Evolutionary conservation across 1,140 invertebrate species (phyloP).

Genomic region (Centruroides sculpturatus): DNA sequence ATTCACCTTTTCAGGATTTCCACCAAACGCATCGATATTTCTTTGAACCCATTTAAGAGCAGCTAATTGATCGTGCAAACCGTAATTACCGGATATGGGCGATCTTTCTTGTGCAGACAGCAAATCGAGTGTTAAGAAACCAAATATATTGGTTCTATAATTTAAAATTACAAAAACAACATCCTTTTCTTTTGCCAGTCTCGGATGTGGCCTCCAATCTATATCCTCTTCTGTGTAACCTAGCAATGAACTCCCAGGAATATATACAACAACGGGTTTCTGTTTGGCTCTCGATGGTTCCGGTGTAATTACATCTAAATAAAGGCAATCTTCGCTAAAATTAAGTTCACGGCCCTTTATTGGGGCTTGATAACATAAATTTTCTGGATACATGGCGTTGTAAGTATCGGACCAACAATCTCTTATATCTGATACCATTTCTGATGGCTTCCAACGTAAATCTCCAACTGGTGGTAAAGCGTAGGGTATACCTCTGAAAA

Average conservation of each 20-base stretch:
- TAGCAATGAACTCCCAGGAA: slow-evolving; percentile 45
- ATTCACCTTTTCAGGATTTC: slow-evolving; percentile 37
- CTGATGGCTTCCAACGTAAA: slow-evolving; percentile 53
- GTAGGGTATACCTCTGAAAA: slow-evolving; percentile 72
- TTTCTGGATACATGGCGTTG: slow-evolving; percentile 35
- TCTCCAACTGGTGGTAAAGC: slow-evolving; percentile 54
- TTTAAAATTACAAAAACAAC: slow-evolving; percentile 70
- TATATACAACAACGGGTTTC: slow-evolving; percentile 63
- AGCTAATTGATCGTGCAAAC: slow-evolving; percentile 57
- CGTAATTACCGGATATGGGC: slow-evolving; percentile 68
- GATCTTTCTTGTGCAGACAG: slow-evolving; percentile 37
- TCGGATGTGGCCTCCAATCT: slow-evolving; percentile 29
- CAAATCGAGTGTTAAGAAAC: slow-evolving; percentile 55
- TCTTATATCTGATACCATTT: slow-evolving; percentile 44
- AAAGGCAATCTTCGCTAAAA: slow-evolving; percentile 58
- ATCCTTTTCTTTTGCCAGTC: slow-evolving; percentile 51
- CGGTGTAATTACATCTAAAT: slow-evolving; percentile 46
- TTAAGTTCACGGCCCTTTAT: slow-evolving; percentile 42
- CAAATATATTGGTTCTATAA: slow-evolving; percentile 52
- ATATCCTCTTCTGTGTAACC: slow-evolving; percentile 17
- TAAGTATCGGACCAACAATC: slow-evolving; percentile 67
- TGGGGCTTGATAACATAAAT: slow-evolving; percentile 31
- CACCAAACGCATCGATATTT: slow-evolving; percentile 61
- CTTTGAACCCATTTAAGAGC: slow-evolving; percentile 63
- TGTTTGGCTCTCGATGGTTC: slow-evolving; percentile 43